Conservation (phyloP, 2,113 vertebrate genomes). For the Stigmatopora nigra region DNA sequence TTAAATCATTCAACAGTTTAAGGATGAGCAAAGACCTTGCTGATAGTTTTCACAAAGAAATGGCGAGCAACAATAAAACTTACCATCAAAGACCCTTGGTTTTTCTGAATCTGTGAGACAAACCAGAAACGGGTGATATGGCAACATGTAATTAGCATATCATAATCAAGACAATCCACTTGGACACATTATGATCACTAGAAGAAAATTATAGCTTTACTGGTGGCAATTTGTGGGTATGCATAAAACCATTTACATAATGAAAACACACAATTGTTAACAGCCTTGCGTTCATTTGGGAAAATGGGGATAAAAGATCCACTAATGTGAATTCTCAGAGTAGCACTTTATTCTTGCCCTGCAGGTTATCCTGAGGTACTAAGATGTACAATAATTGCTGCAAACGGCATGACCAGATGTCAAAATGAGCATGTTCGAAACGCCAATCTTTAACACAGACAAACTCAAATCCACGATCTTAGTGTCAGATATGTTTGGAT, state of each 20-base stretch:
- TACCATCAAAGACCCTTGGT: conserved; percentile 99
- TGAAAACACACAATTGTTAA: conserved; percentile 99
- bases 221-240: conserved; percentile 98
- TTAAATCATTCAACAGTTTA: conserved; percentile 68
- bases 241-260: conserved; percentile 99
- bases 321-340: conserved; percentile 84
- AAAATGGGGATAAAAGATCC: conserved; percentile 86
- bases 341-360: conserved; percentile 83
- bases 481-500: not conserved
- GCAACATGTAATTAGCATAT: conserved; percentile 99
- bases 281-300: conserved; percentile 96
- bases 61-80: conserved; percentile 80
- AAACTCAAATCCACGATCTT: not conserved
- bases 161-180: conserved; percentile 99
- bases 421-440: conserved; percentile 10
- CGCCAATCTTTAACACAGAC: conserved; percentile 12
- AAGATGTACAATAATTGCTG: conserved; percentile 67
- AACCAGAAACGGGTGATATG: conserved; percentile 68
- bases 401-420: conserved; percentile 28
- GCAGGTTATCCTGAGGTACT: conserved; percentile 87
- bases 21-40: conserved; percentile 81
- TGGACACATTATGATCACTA: conserved; percentile 99
- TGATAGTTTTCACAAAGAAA: conserved; percentile 82
- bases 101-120: conserved; percentile 95
- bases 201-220: conserved; percentile 98